Percentiles rank a stretch among this genome's conserved stretches.
Evolutionary conservation across 2,888 invertebrate genomes (phyloP).

Genomic region (Apotomis capreana): DNA sequence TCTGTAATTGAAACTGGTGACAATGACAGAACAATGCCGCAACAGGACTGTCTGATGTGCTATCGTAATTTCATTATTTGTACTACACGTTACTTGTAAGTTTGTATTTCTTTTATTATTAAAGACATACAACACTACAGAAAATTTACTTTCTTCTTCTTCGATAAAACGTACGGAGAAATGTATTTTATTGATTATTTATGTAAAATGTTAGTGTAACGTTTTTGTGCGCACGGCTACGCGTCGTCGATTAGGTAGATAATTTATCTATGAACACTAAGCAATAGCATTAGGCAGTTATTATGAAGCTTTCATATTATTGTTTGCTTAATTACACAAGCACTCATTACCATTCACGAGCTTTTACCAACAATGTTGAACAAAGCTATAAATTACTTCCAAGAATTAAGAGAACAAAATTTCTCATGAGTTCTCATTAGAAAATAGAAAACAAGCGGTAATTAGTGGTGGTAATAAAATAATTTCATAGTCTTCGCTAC

Average conservation of each 20-base stretch:
- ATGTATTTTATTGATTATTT: too few species aligned
- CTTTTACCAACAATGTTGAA: not conserved
- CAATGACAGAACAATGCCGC: not conserved
- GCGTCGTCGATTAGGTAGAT: too few species aligned
- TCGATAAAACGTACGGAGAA: too few species aligned
- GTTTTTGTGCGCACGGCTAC: too few species aligned
- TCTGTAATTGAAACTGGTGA: conserved; percentile 27
- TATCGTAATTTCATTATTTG: too few species aligned
- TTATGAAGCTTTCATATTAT: not conserved
- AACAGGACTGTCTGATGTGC: too few species aligned
- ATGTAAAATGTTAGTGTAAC: too few species aligned
- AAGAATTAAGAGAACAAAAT: conserved; percentile 21
- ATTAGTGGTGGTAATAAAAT: conserved; percentile 36
- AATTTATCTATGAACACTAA: too few species aligned
- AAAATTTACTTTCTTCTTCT: too few species aligned
- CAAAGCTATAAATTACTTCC: conserved; percentile 3
- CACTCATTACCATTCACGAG: not conserved
- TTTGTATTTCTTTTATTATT: too few species aligned
- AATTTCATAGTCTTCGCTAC: conserved; percentile 21
- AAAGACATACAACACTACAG: too few species aligned
- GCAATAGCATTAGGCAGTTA: not conserved
- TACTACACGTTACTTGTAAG: too few species aligned
- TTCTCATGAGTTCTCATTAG: conserved; percentile 24
- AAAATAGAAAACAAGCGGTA: conserved; percentile 27
- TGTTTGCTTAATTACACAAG: not conserved